Evolutionary conservation across 64 coral and sea anemone genomes (phyloP).

Genomic region (Dendronephthya gigantea): DNA sequence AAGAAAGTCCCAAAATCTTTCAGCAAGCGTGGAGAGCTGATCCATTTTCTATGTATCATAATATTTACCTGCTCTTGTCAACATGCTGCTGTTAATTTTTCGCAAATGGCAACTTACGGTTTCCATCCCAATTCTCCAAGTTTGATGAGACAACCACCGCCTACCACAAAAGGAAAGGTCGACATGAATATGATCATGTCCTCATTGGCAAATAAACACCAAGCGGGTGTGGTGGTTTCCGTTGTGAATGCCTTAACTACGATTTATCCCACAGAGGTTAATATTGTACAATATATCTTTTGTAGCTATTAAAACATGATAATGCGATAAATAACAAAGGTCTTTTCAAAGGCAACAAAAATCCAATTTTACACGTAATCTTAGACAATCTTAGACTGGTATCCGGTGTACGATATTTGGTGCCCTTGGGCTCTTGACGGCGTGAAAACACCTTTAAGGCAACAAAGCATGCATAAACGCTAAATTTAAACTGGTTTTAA

Average conservation of each 20-base stretch:
- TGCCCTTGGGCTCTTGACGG: no score
- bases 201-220: constrained; percentile 31
- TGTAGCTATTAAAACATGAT: background rate
- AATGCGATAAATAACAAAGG: background rate
- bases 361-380: no score
- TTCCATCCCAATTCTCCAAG: constrained; percentile 38
- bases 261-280: constrained; percentile 41
- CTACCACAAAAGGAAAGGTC: constrained; percentile 22
- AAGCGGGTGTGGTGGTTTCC: constrained; percentile 16
- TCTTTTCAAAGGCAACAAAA: background rate
- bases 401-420: no score
- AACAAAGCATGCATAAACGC: no score
- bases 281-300: background rate
- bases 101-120: constrained; percentile 23
- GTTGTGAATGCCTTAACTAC: constrained; percentile 31
- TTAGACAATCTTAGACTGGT: no score
- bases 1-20: constrained; percentile 34
- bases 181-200: constrained; percentile 1
- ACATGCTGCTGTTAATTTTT: constrained; percentile 48
- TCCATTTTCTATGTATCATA: constrained; percentile 21
- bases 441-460: no score
- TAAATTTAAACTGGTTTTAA: no score
- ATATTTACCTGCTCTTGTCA: constrained; percentile 57
- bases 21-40: constrained; percentile 21
- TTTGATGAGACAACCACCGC: constrained; percentile 44